phyloP scores from a whole-genome alignment of 2,113 vertebrate genomes.

The Dromaius novaehollandiae region DNA sequence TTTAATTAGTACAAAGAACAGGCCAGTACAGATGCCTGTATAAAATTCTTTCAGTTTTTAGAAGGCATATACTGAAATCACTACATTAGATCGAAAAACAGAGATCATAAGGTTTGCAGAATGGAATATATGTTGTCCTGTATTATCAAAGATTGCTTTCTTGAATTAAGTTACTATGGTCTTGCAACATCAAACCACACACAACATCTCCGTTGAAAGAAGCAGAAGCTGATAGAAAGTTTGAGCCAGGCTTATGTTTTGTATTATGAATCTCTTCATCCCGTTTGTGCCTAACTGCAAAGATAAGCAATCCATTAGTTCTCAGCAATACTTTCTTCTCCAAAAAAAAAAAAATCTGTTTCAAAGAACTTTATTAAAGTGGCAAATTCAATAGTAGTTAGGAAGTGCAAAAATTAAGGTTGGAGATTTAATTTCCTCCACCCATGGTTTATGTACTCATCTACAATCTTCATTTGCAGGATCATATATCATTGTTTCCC shows the following conservation, averaged over 20 bases:
- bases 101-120: constrained; percentile 14
- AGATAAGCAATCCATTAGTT: neutral
- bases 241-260: neutral
- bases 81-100: constrained; percentile 8
- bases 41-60: constrained; percentile 37
- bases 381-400: neutral
- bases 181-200: constrained; percentile 10
- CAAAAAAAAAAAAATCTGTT: neutral
- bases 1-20: constrained; percentile 63
- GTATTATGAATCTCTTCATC: neutral
- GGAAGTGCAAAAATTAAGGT: neutral
- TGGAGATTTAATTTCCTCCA: neutral
- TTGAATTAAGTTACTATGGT: neutral
- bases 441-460: neutral
- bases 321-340: neutral
- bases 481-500: neutral
- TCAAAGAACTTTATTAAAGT: neutral
- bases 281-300: neutral
- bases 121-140: constrained; percentile 16
- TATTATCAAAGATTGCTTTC: constrained; percentile 16
- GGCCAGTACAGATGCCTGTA: constrained; percentile 26
- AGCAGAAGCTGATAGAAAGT: neutral
- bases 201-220: constrained; percentile 30
- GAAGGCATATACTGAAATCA: constrained; percentile 1
- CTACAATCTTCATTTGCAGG: neutral